Evolutionary conservation across 2,113 vertebrate genomes (phyloP), one percentile per base, ranked within the genome.

Genomic region (Meles meles): DNA sequence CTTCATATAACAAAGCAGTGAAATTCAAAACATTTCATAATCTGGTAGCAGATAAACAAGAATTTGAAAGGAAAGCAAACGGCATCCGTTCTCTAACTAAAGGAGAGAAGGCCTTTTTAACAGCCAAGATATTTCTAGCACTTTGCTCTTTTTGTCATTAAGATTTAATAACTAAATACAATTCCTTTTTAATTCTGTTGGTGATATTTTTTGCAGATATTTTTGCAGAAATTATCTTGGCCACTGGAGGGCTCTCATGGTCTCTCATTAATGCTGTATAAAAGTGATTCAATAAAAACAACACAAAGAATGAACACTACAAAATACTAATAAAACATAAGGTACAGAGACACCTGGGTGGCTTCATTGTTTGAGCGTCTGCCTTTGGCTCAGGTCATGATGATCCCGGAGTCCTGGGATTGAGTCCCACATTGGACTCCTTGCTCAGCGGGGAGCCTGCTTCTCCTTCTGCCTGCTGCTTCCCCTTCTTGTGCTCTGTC

Each of bases 181-280:
- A 77, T 83, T 94, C 9, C 14, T 81, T 84, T 87, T 86, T 57
- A 82, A 92, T 96, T 80, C 37, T 27, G 18, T 79, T 52, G n/a
- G 20, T 79, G 57, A 67, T 82, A 92, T 81, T n/a, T 85, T 95
- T 67, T 97, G 84, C 92, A 96, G 83, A 93, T n/a, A n/a, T n/a
- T 85, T 95, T 67, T 97, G 84, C 92, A 96, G 83, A 93, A 94
- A 96, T 95, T 79, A 88, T 3, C 17, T 95, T 94, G 88, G 87
- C 96, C 97, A 97, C 97, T 97, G 47, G 97, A 95, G 95, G 97
- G 96, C 96, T 81, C 93, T 93, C 92, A 67, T 27, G 79, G 88
- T 23, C 87, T 92, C 92, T 82, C 23, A 12, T 20, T 91, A 88
- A 71, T 39, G 15, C 76, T 91, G 63, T 29, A 25, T 37, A 80